Conservation (phyloP, 2,797 vertebrate species). For the Phrynocephalus forsythii region DNA sequence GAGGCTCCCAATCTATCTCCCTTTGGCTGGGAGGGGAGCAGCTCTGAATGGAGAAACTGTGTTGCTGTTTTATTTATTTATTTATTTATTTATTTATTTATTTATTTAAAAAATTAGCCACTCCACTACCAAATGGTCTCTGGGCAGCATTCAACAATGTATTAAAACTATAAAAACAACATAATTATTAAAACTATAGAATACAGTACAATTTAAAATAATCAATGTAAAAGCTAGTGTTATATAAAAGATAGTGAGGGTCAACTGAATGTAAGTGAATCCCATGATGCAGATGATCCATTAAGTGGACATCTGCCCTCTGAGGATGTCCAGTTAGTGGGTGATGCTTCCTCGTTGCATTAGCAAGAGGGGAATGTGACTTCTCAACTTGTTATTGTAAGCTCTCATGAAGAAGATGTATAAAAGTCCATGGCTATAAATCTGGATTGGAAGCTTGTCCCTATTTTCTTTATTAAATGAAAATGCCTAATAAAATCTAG, state of each 20-base stretch:
- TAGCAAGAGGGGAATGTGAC: not conserved
- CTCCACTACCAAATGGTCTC: too few relatives aligned
- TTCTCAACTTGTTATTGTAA: not conserved
- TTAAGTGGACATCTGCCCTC: not conserved
- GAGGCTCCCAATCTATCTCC: not conserved
- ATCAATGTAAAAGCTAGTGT: too few relatives aligned
- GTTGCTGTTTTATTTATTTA: too few relatives aligned
- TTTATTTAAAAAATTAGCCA: too few relatives aligned
- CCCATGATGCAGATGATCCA: not conserved
- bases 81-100: too few relatives aligned
- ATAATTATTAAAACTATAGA: too few relatives aligned
- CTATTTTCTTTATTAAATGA: conserved; percentile 20
- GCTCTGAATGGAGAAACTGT: not conserved
- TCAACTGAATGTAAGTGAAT: not conserved
- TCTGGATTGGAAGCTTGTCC: conserved; percentile 3
- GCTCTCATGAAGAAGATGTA: not conserved
- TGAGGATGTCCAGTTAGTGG: not conserved
- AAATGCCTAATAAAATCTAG: conserved; percentile 21
- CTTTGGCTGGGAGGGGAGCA: not conserved
- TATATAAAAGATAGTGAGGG: not conserved
- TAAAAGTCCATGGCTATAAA: conserved; percentile 16
- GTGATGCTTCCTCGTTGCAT: not conserved
- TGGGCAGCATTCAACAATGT: too few relatives aligned
- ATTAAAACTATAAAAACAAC: too few relatives aligned
- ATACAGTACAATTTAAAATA: too few relatives aligned